These are phyloP conservation scores for Carcharodon carcharias DNA, from an alignment of 2,797 vertebrate genomes.

Conservation along the genomic window DNA sequence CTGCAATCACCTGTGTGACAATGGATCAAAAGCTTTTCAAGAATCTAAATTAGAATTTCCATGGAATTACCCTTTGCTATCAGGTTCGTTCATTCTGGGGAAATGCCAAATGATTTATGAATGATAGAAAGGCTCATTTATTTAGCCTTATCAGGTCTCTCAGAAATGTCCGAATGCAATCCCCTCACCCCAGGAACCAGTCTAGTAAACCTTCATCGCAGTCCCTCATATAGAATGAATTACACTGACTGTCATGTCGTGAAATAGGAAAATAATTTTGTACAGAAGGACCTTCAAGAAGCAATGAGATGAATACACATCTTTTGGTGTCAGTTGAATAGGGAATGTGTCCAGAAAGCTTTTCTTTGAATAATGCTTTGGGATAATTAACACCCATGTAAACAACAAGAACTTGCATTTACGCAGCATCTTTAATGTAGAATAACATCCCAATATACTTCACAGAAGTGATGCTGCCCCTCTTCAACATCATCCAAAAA, in stretches of 20 bases:
- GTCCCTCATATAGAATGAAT: neutral
- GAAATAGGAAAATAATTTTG: neutral
- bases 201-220: neutral
- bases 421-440: neutral
- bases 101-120: neutral
- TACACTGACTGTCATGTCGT: neutral
- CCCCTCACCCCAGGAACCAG: neutral
- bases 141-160: neutral
- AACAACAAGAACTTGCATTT: neutral
- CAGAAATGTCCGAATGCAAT: neutral
- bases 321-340: neutral
- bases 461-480: too few relatives aligned
- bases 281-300: neutral
- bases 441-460: too few relatives aligned
- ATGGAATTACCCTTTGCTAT: neutral
- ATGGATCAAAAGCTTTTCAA: slow-evolving; percentile 1
- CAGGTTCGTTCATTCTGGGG: neutral
- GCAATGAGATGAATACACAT: neutral
- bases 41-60: neutral
- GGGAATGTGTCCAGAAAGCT: neutral
- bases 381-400: neutral
- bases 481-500: too few relatives aligned
- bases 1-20: neutral
- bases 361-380: neutral
- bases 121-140: neutral